Evolutionary conservation across 2,888 invertebrate species (phyloP).

Genomic region (Elegia similella): DNA sequence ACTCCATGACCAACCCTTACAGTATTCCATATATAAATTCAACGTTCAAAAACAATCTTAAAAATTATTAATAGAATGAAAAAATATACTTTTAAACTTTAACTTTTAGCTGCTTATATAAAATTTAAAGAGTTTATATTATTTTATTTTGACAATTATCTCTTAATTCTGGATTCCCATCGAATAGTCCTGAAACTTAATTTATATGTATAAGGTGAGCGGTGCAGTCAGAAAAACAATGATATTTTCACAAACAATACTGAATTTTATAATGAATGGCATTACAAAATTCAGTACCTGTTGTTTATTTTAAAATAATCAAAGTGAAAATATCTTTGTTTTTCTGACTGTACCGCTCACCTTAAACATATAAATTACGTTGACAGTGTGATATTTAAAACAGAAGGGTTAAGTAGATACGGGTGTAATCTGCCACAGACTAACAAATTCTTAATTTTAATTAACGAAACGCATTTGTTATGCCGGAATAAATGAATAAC

Average conservation of each 20-base stretch:
- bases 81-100: too few relatives aligned
- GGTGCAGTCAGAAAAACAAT: constrained; percentile 11
- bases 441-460: constrained; percentile 56
- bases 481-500: constrained; percentile 5
- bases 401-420: constrained; percentile 59
- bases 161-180: too few relatives aligned
- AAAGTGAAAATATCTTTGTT: not conserved
- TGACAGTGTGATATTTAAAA: constrained; percentile 52
- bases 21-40: not conserved
- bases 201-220: constrained; percentile 36
- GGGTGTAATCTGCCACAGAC: constrained; percentile 46
- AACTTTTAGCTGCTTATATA: too few relatives aligned
- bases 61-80: too few relatives aligned
- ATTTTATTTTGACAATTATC: too few relatives aligned
- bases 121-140: too few relatives aligned
- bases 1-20: too few relatives aligned
- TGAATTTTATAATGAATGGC: too few relatives aligned
- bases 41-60: too few relatives aligned
- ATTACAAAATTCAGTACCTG: too few relatives aligned
- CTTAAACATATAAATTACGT: constrained; percentile 43
- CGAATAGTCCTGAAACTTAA: too few relatives aligned
- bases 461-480: constrained; percentile 50
- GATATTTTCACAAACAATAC: not conserved
- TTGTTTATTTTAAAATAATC: too few relatives aligned
- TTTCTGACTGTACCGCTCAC: constrained; percentile 8